These are phyloP conservation scores for Drosophila basisetae DNA, from an alignment of 2,888 invertebrate genomes.

Conservation along the genomic window DNA sequence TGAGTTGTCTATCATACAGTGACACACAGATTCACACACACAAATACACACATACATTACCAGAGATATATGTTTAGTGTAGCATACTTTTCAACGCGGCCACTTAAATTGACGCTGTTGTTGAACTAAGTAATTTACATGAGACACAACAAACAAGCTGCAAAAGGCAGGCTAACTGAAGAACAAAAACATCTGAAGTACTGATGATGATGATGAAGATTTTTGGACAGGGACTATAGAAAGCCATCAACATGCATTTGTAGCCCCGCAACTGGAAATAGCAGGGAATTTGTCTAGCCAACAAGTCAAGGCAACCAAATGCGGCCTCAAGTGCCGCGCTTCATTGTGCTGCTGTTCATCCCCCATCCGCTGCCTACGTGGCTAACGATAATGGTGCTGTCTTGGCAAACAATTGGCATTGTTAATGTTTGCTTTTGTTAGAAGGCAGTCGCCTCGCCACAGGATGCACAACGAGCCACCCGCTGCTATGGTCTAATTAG, in stretches of 20 bases:
- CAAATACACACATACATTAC: background rate
- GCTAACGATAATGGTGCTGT: slow-evolving; percentile 69
- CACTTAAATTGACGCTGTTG: slow-evolving; percentile 25
- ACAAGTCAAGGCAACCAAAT: slow-evolving; percentile 64
- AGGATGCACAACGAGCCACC: slow-evolving; percentile 29
- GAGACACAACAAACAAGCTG: slow-evolving; percentile 25
- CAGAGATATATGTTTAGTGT: background rate
- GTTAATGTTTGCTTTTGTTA: slow-evolving; percentile 46
- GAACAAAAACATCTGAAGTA: slow-evolving; percentile 4
- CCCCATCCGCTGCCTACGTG: background rate
- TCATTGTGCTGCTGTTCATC: slow-evolving; percentile 41
- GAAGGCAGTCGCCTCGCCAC: slow-evolving; percentile 24
- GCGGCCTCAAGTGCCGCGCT: slow-evolving; percentile 50
- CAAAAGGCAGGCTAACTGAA: slow-evolving; percentile 16
- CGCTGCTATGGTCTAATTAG: slow-evolving; percentile 64
- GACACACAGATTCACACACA: background rate
- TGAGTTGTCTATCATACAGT: slow-evolving; percentile 32
- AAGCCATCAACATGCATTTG: slow-evolving; percentile 26
- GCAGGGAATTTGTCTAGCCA: slow-evolving; percentile 34
- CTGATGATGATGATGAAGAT: slow-evolving; percentile 27
- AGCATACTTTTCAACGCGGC: slow-evolving; percentile 40
- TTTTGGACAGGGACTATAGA: slow-evolving; percentile 21
- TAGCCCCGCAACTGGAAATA: slow-evolving; percentile 5
- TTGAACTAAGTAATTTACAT: slow-evolving; percentile 37
- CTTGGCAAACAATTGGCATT: slow-evolving; percentile 71